Conservation (phyloP, 2,888 invertebrate species). For the Drosophila atripex region DNA sequence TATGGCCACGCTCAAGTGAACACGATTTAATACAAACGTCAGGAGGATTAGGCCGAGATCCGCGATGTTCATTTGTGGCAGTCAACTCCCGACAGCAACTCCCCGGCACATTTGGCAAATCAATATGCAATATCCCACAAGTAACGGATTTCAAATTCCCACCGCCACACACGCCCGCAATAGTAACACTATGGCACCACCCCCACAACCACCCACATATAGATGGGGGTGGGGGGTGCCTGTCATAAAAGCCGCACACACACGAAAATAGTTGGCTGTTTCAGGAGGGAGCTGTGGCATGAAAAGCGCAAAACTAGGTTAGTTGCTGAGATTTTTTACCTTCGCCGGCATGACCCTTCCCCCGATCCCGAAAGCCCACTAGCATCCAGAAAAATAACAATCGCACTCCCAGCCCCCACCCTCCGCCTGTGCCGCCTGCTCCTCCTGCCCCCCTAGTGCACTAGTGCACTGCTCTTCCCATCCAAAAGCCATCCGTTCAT, state of each 20-base stretch:
- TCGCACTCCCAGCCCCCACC: slow-evolving; percentile 23
- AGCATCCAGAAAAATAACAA: slow-evolving; percentile 39
- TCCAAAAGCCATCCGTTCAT: slow-evolving; percentile 20
- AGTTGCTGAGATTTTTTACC: slow-evolving; percentile 64
- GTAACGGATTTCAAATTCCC: slow-evolving; percentile 45
- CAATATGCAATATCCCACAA: slow-evolving; percentile 54
- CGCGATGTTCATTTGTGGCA: slow-evolving; percentile 7
- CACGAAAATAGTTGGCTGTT: slow-evolving; percentile 42
- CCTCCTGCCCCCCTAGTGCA: neutral
- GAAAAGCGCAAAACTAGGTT: slow-evolving; percentile 73
- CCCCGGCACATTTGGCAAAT: slow-evolving; percentile 50
- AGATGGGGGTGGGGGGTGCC: slow-evolving; percentile 12
- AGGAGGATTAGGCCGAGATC: neutral
- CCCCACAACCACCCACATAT: slow-evolving; percentile 13
- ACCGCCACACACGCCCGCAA: slow-evolving; percentile 18
- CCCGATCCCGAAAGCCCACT: neutral
- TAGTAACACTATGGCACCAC: slow-evolving; percentile 6
- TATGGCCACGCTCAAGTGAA: neutral
- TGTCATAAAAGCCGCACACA: slow-evolving; percentile 58
- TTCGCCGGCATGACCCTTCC: slow-evolving; percentile 22
- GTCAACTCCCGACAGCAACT: slow-evolving; percentile 38
- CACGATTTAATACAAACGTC: slow-evolving; percentile 19
- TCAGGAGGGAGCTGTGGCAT: slow-evolving; percentile 39
- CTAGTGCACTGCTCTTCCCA: neutral
- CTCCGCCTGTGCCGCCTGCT: neutral